Base-by-base conservation (phyloP, 2,888 invertebrate genomes). In the Plemyria rubiginata region DNA sequence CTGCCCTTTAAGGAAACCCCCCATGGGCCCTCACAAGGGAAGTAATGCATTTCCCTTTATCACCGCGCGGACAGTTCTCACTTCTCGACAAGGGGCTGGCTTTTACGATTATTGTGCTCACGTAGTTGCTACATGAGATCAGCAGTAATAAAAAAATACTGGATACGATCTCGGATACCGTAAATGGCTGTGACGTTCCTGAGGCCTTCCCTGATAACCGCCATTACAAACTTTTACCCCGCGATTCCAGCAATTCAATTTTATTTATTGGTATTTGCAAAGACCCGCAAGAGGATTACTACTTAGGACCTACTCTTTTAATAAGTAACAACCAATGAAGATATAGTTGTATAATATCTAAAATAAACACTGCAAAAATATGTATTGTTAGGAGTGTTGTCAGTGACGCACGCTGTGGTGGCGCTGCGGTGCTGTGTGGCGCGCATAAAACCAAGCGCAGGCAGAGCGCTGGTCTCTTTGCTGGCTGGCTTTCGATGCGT, bases 1-100 rank as follows among this genome's bases (percentile, higher is more conserved):
- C 82, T 86, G 87, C 81, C 81, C 83, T 87, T 87, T 81, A 76
- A 87, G 86, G 83, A 86, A 88, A 86, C 81, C 81, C 81, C 81
- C 82, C 66, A 70, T 70, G 76, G 79, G 70, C 85, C 81, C 82
- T 82, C 82, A 73, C 76, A 75, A 78, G 88, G 90, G 87, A 90
- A 86, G 90, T 89, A 91, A 92, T 91, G 92, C 90, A 88, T 92
- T 92, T 91, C 87, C 88, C 86, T 91, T 92, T 91, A 91, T 91
- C 88, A 83, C 85, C 82, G 75, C 77, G 87, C 84, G 86, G 90
- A 90, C 91, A 89, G 88, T 87, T 89, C 82, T 82, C 84, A 85
- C 84, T 87, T 80, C 81, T 86, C 85, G 81, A 81, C 82, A 80
- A 86, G 88, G 88, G 86, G 77, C 79, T 78, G 76, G 78, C 81